These are phyloP conservation scores for Apostichopus californicus DNA, from an alignment of 35 echinoderm and acorn worm species.

Conservation along the genomic window DNA sequence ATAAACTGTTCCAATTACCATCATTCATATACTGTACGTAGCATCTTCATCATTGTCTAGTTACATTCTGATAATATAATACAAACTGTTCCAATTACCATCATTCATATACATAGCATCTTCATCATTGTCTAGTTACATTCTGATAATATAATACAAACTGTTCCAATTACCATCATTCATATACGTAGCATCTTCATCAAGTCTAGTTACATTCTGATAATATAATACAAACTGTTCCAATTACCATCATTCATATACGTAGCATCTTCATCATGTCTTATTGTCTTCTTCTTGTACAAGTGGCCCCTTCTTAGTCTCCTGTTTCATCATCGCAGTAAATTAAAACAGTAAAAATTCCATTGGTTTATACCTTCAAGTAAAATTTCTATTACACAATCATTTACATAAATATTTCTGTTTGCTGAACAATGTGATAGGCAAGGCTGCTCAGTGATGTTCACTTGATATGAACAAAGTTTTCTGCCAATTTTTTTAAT, in stretches of 20 bases:
- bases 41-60: too few species aligned
- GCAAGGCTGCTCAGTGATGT: not conserved
- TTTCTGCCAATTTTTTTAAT: not conserved
- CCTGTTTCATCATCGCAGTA: not conserved
- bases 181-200: not conserved
- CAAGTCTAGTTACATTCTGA: not conserved
- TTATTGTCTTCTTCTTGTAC: conserved; percentile 12
- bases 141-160: too few species aligned
- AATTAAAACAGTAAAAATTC: not conserved
- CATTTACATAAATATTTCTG: not conserved
- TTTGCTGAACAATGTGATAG: too few species aligned
- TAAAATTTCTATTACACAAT: too few species aligned
- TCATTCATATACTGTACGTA: too few species aligned
- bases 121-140: too few species aligned
- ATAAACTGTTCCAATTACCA: too few species aligned
- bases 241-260: conserved; percentile 15
- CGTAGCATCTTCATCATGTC: not conserved
- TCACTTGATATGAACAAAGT: not conserved
- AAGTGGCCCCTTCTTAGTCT: not conserved
- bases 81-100: too few species aligned
- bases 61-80: too few species aligned
- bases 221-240: too few species aligned
- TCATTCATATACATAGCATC: not conserved
- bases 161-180: not conserved
- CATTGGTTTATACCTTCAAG: not conserved